These are phyloP conservation scores for Crocallis elinguaria DNA, from an alignment of 2,888 invertebrate species.

Conservation along the genomic window DNA sequence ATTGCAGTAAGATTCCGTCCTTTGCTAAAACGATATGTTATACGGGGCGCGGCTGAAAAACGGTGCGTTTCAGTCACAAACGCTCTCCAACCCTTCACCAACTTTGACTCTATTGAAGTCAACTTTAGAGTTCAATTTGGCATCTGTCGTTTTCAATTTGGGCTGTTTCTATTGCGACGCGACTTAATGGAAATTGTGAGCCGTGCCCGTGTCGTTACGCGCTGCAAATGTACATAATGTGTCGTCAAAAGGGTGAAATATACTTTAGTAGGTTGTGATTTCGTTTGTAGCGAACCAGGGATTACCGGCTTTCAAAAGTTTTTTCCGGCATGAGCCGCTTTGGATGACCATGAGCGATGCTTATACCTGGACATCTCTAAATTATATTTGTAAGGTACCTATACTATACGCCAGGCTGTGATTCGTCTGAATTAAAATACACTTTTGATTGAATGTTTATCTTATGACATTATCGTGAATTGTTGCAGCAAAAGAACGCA, in stretches of 20 bases:
- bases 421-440: no score
- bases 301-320: constrained; percentile 75
- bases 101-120: constrained; percentile 38
- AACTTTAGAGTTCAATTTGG: constrained; percentile 57
- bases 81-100: constrained; percentile 33
- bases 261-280: constrained; percentile 81
- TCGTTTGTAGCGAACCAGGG: constrained; percentile 64
- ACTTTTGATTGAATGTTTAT: no score
- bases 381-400: constrained; percentile 14
- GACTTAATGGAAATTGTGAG: constrained; percentile 82
- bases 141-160: constrained; percentile 53
- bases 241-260: constrained; percentile 84
- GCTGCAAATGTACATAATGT: constrained; percentile 83
- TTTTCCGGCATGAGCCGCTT: constrained; percentile 67
- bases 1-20: constrained; percentile 83
- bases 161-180: constrained; percentile 61
- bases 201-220: constrained; percentile 82
- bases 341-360: constrained; percentile 51
- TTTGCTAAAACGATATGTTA: constrained; percentile 83
- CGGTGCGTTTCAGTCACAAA: constrained; percentile 55
- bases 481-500: no score
- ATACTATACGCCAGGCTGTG: no score
- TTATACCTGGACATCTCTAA: constrained; percentile 40
- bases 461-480: no score
- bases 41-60: constrained; percentile 67